These are phyloP conservation scores for Phrynosoma blainvillii DNA, from an alignment of 2,113 vertebrate species.

Conservation along the genomic window DNA sequence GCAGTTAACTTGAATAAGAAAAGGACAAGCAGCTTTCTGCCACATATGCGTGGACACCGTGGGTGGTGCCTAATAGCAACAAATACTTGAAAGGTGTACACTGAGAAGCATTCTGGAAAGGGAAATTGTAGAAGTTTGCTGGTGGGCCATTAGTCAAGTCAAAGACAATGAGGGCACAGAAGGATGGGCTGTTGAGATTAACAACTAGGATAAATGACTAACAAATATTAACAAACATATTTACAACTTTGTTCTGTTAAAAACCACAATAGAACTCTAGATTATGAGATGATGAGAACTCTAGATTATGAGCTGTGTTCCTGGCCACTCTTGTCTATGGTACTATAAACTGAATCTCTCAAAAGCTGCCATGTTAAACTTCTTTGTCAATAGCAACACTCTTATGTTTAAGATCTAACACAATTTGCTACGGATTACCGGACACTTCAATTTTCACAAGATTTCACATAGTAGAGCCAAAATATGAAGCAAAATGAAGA, in stretches of 20 bases:
- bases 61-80: too few species aligned
- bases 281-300: background rate
- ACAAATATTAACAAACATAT: background rate
- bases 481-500: conserved; percentile 23
- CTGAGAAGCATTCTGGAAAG: background rate
- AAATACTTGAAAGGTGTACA: background rate
- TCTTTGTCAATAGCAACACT: background rate
- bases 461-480: background rate
- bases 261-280: too few species aligned
- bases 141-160: background rate
- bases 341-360: background rate
- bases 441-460: conserved; percentile 8
- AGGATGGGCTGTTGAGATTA: background rate
- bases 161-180: background rate
- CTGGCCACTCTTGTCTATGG: background rate
- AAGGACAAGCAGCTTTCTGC: background rate
- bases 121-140: background rate
- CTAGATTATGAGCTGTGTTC: background rate
- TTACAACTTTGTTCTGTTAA: background rate
- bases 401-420: background rate
- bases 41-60: background rate
- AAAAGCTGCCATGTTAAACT: background rate
- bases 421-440: background rate
- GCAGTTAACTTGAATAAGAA: background rate
- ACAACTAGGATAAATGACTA: background rate